Evolutionary conservation across 2,113 vertebrate species (phyloP).

Genomic region (Chiloscyllium plagiosum): DNA sequence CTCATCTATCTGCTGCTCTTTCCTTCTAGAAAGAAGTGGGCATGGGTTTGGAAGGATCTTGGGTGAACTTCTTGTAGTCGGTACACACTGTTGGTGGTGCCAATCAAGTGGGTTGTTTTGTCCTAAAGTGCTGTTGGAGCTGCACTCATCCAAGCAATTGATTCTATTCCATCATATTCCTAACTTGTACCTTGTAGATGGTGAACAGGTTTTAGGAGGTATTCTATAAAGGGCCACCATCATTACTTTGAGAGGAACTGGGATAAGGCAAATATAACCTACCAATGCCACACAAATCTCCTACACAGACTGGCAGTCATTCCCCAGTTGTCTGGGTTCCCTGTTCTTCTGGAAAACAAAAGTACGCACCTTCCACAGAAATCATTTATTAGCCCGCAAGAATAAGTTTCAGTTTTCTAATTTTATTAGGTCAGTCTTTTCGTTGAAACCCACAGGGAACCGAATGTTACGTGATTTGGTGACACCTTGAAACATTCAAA

Average conservation of each 20-base stretch:
- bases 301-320: background rate
- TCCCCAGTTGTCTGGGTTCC: background rate
- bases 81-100: too few species aligned
- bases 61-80: too few species aligned
- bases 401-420: background rate
- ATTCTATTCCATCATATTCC: too few species aligned
- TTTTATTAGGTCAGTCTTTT: constrained; percentile 16
- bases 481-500: background rate
- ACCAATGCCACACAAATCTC: background rate
- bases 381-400: background rate
- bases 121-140: too few species aligned
- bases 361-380: background rate
- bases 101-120: too few species aligned
- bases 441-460: background rate
- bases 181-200: too few species aligned
- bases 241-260: background rate
- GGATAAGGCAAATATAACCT: background rate
- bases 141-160: too few species aligned
- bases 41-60: too few species aligned
- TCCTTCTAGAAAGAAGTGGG: too few species aligned
- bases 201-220: background rate
- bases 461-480: background rate
- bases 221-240: background rate
- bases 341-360: background rate
- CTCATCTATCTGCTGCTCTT: too few species aligned